Evolutionary conservation across 64 coral and sea anemone genomes (phyloP).

Genomic region (Pocillopora verrucosa): DNA sequence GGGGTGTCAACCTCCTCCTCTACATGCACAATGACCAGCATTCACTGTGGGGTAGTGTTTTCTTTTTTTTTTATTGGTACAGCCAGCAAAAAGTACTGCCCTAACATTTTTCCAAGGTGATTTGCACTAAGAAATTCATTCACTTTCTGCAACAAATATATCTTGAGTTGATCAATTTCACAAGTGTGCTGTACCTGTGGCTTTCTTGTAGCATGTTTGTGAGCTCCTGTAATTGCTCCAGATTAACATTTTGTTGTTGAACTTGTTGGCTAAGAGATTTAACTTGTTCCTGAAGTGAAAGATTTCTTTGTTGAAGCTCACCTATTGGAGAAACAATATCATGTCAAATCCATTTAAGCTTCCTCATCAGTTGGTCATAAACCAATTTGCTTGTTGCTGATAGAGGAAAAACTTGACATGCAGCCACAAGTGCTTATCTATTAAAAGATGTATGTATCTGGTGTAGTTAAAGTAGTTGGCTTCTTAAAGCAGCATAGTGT

Average conservation of each 20-base stretch:
- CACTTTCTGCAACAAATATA: neutral
- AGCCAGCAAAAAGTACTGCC: too few species aligned
- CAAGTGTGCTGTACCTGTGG: constrained; percentile 58
- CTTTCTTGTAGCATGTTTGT: constrained; percentile 98
- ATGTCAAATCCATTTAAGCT: neutral
- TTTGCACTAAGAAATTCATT: neutral
- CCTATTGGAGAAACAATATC: constrained; percentile 42
- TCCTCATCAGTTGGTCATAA: too few species aligned
- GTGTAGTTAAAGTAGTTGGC: too few species aligned
- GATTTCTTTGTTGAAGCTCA: constrained; percentile 71
- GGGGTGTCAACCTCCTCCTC: too few species aligned
- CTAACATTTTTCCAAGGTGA: neutral
- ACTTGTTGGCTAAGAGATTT: constrained; percentile 78
- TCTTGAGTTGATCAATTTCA: neutral
- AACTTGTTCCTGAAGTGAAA: constrained; percentile 74
- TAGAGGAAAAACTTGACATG: too few species aligned
- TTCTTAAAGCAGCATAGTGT: too few species aligned
- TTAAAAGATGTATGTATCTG: too few species aligned
- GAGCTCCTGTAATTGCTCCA: constrained; percentile 89
- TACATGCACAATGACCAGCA: too few species aligned
- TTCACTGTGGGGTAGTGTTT: too few species aligned
- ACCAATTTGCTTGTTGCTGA: too few species aligned
- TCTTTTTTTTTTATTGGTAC: too few species aligned
- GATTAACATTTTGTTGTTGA: constrained; percentile 82
- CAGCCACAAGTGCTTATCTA: too few species aligned